Evolutionary conservation across 1,140 invertebrate species (phyloP), one percentile per base, ranked within the genome.

Genomic region (Brachionus koreanus): DNA sequence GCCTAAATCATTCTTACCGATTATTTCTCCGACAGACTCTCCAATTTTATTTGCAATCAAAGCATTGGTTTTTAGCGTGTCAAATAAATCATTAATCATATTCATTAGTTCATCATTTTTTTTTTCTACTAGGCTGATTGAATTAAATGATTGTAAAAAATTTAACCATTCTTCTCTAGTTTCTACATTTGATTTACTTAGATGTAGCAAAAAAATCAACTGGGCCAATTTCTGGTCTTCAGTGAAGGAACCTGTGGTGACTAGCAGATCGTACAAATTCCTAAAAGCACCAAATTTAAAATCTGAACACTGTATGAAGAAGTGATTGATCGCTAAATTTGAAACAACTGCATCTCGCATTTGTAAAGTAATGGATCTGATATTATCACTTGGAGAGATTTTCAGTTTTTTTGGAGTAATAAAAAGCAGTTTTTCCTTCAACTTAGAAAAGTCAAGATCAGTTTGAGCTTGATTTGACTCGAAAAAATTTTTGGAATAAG

Each of bases 331-430:
- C 10, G 25, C 61, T 29, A 65, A 65, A 65, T 65, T 65, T 65
- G 61, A 65, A 35, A 65, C 61, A 29, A 65, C n/a, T 65, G 61
- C 61, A 65, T 65, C 33, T 33, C 23, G 61, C 23, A 65, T 65
- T 65, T 65, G 23, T 65, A 65, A 65, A 29, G 25, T n/a, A 35
- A 65, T 29, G 4, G 61, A 65, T 33, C 9, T 65, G 25, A 65
- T 25, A 35, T 65, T 35, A n/a, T 65, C 61, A 35, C 33, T 65
- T 33, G 61, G 61, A 65, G 61, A 65, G 9, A 65, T 65, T 65
- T 65, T 35, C 23, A 65, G 13, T n/a, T 65, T 65, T 65, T 29
- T 65, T 65, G 61, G 61, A 65, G 61, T 33, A 35, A 65, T 65
- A 33, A 33, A n/a, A 25, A 65, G 61, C 23, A 65, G n/a, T 65